Conservation (phyloP, 1,140 invertebrate species). For the Nasonia vitripennis region DNA sequence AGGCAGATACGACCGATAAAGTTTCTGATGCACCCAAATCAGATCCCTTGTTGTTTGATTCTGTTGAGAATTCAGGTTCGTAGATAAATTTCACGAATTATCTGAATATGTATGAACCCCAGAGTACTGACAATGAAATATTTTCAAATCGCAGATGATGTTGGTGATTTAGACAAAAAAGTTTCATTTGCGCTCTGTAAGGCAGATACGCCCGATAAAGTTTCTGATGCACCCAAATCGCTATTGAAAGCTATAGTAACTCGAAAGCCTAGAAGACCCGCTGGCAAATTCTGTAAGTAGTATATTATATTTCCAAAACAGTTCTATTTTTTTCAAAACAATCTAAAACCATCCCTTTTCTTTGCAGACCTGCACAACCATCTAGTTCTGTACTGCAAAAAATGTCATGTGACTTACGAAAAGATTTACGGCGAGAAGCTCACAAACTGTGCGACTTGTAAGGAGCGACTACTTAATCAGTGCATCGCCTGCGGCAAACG, state of each 20-base stretch:
- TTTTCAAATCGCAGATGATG: neutral
- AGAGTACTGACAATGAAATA: neutral
- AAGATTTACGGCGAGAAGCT: slow-evolving; percentile 14
- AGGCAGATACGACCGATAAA: no score
- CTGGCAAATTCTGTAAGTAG: neutral
- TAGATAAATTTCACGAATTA: neutral
- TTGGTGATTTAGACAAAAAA: neutral
- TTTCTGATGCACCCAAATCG: neutral
- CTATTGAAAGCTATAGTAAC: neutral
- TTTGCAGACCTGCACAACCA: neutral
- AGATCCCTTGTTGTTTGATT: neutral
- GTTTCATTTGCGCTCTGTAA: no score
- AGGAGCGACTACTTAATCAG: neutral
- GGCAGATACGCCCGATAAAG: neutral
- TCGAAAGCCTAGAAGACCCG: neutral
- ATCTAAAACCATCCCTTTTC: neutral
- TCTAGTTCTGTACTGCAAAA: neutral
- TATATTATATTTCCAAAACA: neutral
- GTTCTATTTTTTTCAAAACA: neutral
- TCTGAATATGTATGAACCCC: neutral
- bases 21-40: no score
- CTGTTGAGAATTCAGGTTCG: neutral
- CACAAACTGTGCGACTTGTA: neutral
- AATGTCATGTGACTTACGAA: neutral
- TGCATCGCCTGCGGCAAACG: neutral